phyloP scores from a whole-genome alignment of 2,113 vertebrate species.

The Prunella fulvescens region DNA sequence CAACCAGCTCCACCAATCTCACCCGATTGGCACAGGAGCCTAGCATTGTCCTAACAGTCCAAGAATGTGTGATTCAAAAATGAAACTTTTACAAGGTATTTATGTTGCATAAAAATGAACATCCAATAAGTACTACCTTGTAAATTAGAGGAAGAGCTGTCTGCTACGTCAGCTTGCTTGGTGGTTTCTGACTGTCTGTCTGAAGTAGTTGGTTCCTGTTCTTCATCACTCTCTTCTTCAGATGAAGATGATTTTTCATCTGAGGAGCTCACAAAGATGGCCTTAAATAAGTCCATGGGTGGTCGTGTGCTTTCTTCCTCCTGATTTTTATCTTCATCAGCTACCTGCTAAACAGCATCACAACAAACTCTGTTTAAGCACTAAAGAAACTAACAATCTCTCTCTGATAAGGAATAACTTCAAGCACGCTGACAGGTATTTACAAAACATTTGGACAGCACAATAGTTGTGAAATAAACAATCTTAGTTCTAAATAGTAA shows the following conservation, averaged over 20 bases:
- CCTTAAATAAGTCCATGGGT: slow-evolving; percentile 94
- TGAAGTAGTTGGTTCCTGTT: slow-evolving; percentile 17
- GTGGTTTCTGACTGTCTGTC: not conserved
- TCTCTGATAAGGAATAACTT: not conserved
- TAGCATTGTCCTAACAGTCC: not conserved
- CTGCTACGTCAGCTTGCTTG: not conserved
- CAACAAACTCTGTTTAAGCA: not conserved
- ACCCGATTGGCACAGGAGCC: not conserved
- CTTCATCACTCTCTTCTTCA: slow-evolving; percentile 79
- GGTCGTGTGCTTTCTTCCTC: slow-evolving; percentile 83
- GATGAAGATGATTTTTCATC: slow-evolving; percentile 89
- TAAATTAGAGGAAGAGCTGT: not conserved
- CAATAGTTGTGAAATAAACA: not conserved
- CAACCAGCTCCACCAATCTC: not conserved
- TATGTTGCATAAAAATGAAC: not conserved
- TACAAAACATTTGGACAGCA: not conserved
- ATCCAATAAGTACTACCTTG: slow-evolving; percentile 31
- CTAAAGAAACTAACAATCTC: not conserved
- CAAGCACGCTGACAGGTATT: not conserved
- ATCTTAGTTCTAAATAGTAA: not conserved
- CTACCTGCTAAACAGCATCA: not conserved
- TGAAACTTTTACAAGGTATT: not conserved
- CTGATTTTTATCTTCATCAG: slow-evolving; percentile 18
- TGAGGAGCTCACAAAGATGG: slow-evolving; percentile 91
- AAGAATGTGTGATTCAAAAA: not conserved